Base-by-base conservation (phyloP, 2,888 invertebrate genomes). In the Callinectes sapidus region DNA sequence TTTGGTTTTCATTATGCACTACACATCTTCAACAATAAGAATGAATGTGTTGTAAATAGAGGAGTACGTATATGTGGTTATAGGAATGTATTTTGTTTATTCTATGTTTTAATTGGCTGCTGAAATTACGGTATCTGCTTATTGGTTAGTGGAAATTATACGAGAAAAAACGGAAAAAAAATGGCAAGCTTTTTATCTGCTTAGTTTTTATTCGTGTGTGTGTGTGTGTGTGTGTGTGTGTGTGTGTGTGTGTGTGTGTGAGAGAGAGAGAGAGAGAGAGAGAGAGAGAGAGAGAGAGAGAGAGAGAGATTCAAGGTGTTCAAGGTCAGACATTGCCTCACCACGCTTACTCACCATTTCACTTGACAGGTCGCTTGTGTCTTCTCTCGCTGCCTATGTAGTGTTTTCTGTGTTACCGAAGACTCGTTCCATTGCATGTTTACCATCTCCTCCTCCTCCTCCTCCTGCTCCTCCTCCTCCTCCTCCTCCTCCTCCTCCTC, bases 241-340 rank as follows among this genome's bases (percentile, higher is more conserved):
- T 55, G 55, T 39, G 55, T 55, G 55, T 55, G 55, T 55, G 55
- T 55, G 55, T 55, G 55, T 55, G 55, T n/a, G n/a, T n/a, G 55
- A 16, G 55, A 16, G 55, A 16, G 55, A 16, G 55, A 16, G 55
- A 16, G 55, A 16, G 61, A 18, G 61, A 18, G 61, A n/a, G 71
- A n/a, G 71, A n/a, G 71, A n/a, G 71, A n/a, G 71, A n/a, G 71
- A n/a, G 71, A n/a, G 71, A n/a, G 71, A n/a, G 71, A n/a, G 71
- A n/a, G 71, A n/a, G 71, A n/a, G 71, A n/a, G 71, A n/a, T 18
- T 35, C 14, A 14, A 32, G 14, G 23, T 35, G 81, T 81, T 81
- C 81, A 81, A 81, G 81, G 81, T 81, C 81, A 81, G 81, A 16
- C 81, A n/a, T 71, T 35, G 35, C 18, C 32, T 10, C 35, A 32